Evolutionary conservation across 2,888 invertebrate species (phyloP).

Genomic region (Thera britannica): DNA sequence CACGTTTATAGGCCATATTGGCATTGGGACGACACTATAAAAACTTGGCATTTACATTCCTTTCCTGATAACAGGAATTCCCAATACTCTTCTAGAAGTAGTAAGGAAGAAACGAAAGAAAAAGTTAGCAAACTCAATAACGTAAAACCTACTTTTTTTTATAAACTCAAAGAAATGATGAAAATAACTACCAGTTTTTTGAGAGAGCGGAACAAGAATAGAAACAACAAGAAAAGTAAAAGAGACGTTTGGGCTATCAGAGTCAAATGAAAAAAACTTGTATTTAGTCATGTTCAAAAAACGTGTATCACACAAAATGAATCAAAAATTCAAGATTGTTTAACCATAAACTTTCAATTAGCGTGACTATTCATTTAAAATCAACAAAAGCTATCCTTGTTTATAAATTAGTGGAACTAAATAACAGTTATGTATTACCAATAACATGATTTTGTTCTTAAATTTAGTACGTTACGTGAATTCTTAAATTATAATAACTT

Average conservation of each 20-base stretch:
- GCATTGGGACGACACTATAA: conserved; percentile 84
- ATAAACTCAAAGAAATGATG: conserved; percentile 63
- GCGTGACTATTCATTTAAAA: no score
- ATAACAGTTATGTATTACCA: no score
- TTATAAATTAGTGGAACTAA: no score
- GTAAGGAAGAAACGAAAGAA: conserved; percentile 44
- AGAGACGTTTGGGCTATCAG: conserved; percentile 60
- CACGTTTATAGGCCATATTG: conserved; percentile 78
- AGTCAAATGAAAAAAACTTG: conserved; percentile 50
- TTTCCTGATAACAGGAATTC: conserved; percentile 65
- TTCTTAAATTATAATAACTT: background rate
- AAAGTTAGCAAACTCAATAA: conserved; percentile 18
- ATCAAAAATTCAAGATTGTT: no score
- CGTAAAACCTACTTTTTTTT: conserved; percentile 52
- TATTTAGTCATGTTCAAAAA: background rate
- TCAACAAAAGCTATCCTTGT: no score
- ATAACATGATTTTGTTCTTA: no score
- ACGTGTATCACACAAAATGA: no score
- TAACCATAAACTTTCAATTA: no score
- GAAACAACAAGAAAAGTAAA: conserved; percentile 67
- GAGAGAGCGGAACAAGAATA: conserved; percentile 45
- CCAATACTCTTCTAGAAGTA: conserved; percentile 49
- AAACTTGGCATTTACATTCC: conserved; percentile 79
- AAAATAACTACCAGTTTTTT: conserved; percentile 52
- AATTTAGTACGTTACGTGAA: no score